Conservation (phyloP, 2,888 invertebrate species). For the Anoncus sp. region DNA sequence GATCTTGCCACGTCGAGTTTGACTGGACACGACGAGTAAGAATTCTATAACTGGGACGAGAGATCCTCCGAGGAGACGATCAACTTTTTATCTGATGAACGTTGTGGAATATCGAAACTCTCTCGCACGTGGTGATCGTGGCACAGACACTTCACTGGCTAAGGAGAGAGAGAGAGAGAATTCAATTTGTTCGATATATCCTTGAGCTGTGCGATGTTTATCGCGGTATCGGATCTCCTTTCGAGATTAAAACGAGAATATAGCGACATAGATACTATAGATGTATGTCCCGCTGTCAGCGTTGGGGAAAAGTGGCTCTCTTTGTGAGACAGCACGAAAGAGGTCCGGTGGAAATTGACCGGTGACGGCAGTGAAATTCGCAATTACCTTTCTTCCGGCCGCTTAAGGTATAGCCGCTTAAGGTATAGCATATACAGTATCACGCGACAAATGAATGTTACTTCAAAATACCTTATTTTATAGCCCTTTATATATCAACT, state of each 20-base stretch:
- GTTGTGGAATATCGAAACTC: slow-evolving; percentile 40
- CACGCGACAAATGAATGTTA: too few species aligned
- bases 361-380: neutral
- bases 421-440: neutral
- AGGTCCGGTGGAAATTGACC: slow-evolving; percentile 36
- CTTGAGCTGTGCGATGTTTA: slow-evolving; percentile 59
- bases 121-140: slow-evolving; percentile 50
- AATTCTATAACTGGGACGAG: slow-evolving; percentile 43
- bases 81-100: slow-evolving; percentile 56
- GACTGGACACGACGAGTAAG: slow-evolving; percentile 30
- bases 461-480: too few species aligned
- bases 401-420: neutral
- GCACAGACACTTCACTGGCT: slow-evolving; percentile 33
- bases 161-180: slow-evolving; percentile 51
- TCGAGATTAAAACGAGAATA: slow-evolving; percentile 51
- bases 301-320: slow-evolving; percentile 34
- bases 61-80: slow-evolving; percentile 23
- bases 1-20: slow-evolving; percentile 35
- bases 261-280: slow-evolving; percentile 21
- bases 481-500: too few species aligned
- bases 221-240: slow-evolving; percentile 59
- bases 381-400: neutral
- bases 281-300: slow-evolving; percentile 23
- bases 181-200: slow-evolving; percentile 63
- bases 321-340: neutral